These are phyloP conservation scores for Spizaetus ornatus DNA, from an alignment of 2,113 vertebrate species.

Conservation along the genomic window DNA sequence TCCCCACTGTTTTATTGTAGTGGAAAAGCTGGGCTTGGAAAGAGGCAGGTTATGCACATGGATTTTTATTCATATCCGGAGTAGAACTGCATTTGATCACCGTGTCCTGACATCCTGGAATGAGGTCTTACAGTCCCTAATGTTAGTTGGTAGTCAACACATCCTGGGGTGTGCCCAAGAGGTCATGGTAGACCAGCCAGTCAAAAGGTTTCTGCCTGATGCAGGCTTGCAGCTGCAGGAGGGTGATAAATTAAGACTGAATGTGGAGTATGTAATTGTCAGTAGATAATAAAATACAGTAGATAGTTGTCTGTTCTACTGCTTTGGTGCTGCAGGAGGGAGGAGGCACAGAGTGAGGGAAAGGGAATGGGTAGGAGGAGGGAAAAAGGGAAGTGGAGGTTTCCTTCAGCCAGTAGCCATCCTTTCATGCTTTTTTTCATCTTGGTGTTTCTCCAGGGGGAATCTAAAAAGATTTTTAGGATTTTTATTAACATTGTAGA, in stretches of 20 bases:
- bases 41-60: neutral
- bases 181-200: neutral
- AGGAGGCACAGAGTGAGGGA: neutral
- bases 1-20: neutral
- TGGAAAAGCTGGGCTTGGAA: conserved; percentile 1
- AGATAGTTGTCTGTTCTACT: neutral
- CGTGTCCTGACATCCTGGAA: neutral
- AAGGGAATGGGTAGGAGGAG: neutral
- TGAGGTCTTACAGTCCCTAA: neutral
- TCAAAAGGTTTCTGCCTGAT: neutral
- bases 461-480: neutral
- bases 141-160: neutral
- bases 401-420: neutral
- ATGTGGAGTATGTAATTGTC: neutral
- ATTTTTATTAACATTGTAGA: neutral
- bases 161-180: neutral
- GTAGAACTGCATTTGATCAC: neutral
- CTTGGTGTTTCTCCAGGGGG: neutral
- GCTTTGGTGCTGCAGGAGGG: neutral
- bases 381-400: neutral
- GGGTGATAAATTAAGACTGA: neutral
- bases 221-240: neutral
- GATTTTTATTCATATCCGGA: neutral
- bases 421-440: neutral
- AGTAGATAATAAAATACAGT: neutral